Evolutionary conservation across 2,113 vertebrate species (phyloP).

Genomic region (Anseranas semipalmata): DNA sequence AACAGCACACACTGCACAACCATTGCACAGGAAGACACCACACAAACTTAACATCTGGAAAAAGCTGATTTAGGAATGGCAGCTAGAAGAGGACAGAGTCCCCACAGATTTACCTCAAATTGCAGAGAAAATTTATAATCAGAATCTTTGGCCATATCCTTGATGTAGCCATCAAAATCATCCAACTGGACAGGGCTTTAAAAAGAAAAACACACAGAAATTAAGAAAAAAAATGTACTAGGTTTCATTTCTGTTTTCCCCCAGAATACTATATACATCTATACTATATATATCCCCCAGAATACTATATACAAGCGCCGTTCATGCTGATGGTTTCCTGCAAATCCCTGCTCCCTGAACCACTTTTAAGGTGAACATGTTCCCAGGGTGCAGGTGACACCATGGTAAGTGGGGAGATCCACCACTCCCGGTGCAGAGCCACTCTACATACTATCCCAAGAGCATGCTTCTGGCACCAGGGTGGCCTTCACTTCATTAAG

Average conservation of each 20-base stretch:
- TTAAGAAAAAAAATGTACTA: not conserved
- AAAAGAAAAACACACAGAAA: conserved; percentile 35
- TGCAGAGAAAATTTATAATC: conserved; percentile 98
- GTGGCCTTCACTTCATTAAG: not conserved
- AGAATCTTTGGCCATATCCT: conserved; percentile 97
- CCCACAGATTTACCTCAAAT: conserved; percentile 87
- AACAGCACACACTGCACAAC: not conserved
- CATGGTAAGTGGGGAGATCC: accelerated
- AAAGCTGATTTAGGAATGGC: not conserved
- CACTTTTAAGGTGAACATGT: not conserved
- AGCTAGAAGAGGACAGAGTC: not conserved
- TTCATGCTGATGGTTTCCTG: not conserved
- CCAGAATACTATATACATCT: no score
- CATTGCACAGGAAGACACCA: not conserved
- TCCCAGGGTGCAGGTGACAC: not conserved
- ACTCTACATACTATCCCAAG: no score
- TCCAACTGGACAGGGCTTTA: conserved; percentile 91
- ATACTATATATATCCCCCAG: no score
- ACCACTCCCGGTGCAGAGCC: not conserved
- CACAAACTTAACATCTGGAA: accelerated
- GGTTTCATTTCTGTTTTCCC: not conserved
- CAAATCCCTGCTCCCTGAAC: not conserved
- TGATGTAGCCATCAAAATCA: conserved; percentile 93
- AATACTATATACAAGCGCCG: not conserved
- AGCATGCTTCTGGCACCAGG: not conserved